Percentiles rank a stretch among this genome's conserved stretches.
phyloP scores from a whole-genome alignment of 2,888 invertebrate species.

The Scrobipalpa costella region DNA sequence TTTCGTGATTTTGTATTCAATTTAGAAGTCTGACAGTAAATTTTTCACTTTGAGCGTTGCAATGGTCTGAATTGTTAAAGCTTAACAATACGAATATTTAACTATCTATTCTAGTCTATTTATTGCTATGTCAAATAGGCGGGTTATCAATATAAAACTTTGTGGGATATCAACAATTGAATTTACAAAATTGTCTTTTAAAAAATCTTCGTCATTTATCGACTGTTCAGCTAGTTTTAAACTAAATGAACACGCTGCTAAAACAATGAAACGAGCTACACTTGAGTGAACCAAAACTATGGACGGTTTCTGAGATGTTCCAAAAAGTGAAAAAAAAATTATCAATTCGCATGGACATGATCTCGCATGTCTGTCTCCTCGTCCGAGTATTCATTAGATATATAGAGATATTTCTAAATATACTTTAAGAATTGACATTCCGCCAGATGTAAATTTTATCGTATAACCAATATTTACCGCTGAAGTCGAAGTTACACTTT shows the following conservation, averaged over 20 bases:
- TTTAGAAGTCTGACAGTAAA: slow-evolving; percentile 21
- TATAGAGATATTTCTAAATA: slow-evolving; percentile 27
- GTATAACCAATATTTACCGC: slow-evolving; percentile 33
- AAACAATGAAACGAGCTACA: slow-evolving; percentile 24
- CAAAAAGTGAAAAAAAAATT: slow-evolving; percentile 30
- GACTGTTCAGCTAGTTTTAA: neutral
- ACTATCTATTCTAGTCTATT: slow-evolving; percentile 77
- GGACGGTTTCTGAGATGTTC: slow-evolving; percentile 64
- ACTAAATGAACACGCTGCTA: slow-evolving; percentile 13
- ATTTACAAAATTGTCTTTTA: slow-evolving; percentile 46
- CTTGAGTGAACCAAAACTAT: slow-evolving; percentile 43
- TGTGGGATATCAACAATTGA: slow-evolving; percentile 65
- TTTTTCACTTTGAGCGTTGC: slow-evolving; percentile 50
- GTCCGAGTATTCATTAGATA: slow-evolving; percentile 14
- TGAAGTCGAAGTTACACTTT: slow-evolving; percentile 39
- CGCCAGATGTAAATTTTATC: slow-evolving; percentile 37
- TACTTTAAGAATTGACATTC: slow-evolving; percentile 50
- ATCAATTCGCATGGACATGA: no score
- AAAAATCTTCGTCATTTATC: slow-evolving; percentile 27
- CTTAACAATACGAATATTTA: slow-evolving; percentile 69
- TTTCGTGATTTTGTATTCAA: slow-evolving; percentile 24
- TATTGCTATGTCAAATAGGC: slow-evolving; percentile 81
- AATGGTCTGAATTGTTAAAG: slow-evolving; percentile 59
- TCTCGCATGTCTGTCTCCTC: neutral
- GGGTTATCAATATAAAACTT: slow-evolving; percentile 72